Evolutionary conservation across 2,888 invertebrate species (phyloP).

Genomic region (Alloplasta piceator): DNA sequence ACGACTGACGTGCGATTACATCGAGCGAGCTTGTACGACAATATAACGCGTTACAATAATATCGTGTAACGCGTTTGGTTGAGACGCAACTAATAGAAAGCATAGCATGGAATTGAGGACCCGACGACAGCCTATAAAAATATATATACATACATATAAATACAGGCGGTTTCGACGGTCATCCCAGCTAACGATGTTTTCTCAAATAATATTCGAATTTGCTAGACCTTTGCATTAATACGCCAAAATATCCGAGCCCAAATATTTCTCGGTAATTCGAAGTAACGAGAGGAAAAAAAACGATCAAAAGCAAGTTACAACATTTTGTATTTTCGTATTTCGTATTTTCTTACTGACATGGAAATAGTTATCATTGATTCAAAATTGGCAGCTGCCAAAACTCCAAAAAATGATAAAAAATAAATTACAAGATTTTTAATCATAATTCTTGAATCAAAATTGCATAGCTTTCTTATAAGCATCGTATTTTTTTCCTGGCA

Average conservation of each 20-base stretch:
- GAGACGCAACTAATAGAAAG: conserved; percentile 40
- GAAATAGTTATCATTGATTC: conserved; percentile 2
- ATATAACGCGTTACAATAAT: conserved; percentile 47
- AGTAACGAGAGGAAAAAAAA: neutral
- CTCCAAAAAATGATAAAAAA: too few species aligned
- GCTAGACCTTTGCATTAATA: conserved; percentile 60
- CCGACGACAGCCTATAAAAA: conserved; percentile 39
- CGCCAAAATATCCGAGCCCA: neutral
- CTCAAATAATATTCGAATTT: conserved; percentile 81
- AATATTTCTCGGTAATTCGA: conserved; percentile 20
- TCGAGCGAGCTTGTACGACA: conserved; percentile 45
- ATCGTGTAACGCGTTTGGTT: conserved; percentile 35
- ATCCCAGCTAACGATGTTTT: conserved; percentile 82
- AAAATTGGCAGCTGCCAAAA: too few species aligned
- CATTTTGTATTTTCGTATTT: neutral
- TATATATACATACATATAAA: neutral
- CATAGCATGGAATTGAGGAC: conserved; percentile 16
- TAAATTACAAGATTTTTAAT: too few species aligned
- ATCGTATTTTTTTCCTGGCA: too few species aligned
- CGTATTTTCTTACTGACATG: neutral
- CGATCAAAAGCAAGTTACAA: conserved; percentile 2
- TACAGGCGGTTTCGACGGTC: conserved; percentile 75
- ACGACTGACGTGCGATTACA: conserved; percentile 53
- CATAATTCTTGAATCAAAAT: too few species aligned
- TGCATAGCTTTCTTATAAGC: too few species aligned